Conservation (phyloP, 2,888 invertebrate genomes). For the Barypeithes pellucidus region DNA sequence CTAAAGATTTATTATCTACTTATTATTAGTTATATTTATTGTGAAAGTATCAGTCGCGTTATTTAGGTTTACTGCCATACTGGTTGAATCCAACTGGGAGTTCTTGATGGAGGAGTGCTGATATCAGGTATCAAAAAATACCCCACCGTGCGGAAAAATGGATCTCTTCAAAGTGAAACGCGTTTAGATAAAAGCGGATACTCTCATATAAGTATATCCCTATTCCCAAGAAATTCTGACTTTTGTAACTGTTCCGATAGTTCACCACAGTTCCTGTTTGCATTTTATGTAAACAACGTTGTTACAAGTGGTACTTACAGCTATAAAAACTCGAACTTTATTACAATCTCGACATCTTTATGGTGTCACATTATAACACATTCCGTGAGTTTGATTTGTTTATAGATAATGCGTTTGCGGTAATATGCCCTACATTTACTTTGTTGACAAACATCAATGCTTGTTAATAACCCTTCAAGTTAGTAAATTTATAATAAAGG, state of each 20-base stretch:
- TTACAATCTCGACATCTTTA: constrained; percentile 39
- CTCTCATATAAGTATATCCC: neutral
- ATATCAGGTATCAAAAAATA: no score
- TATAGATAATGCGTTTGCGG: neutral
- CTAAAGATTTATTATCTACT: no score
- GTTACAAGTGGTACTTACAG: constrained; percentile 27
- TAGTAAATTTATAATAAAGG: no score
- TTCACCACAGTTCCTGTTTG: neutral
- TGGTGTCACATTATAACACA: constrained; percentile 21
- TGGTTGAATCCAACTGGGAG: no score
- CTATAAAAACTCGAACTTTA: constrained; percentile 29
- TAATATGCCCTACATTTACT: neutral
- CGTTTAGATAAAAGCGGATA: no score
- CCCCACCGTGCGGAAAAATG: no score
- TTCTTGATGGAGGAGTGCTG: no score
- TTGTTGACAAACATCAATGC: no score
- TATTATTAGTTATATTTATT: no score
- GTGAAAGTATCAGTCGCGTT: no score
- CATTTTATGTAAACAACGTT: constrained; percentile 16
- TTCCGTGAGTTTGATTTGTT: neutral
- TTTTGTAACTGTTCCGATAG: constrained; percentile 1
- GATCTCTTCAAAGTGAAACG: no score
- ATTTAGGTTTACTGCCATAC: no score
- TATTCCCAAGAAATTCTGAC: neutral
- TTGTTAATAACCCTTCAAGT: neutral